Conservation (phyloP, 2,888 invertebrate genomes). For the Candidula unifasciata region DNA sequence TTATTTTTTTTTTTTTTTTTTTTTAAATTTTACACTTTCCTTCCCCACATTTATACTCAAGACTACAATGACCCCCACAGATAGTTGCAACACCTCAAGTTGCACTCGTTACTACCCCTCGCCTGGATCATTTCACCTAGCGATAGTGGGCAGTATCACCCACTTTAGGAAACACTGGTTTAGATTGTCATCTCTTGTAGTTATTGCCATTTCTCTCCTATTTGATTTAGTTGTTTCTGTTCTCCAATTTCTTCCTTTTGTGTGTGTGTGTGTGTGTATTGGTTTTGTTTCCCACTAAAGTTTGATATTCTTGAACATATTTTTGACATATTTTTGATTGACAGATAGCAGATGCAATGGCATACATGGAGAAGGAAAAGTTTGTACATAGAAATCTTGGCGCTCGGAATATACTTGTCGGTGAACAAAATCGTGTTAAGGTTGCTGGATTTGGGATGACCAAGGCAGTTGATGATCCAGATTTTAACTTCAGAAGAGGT, state of each 20-base stretch:
- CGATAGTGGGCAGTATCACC: no score
- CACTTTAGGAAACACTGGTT: no score
- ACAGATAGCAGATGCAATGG: constrained; percentile 77
- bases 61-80: no score
- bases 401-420: constrained; percentile 76
- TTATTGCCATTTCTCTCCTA: not conserved
- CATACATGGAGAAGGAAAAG: constrained; percentile 77
- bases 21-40: no score
- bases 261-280: not conserved
- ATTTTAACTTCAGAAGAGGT: constrained; percentile 73
- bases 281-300: not conserved
- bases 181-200: no score
- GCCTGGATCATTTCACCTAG: no score
- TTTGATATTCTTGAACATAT: not conserved
- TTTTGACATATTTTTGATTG: not conserved
- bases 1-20: no score
- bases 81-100: no score
- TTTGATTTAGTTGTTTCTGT: not conserved
- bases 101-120: no score
- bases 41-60: no score
- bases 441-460: constrained; percentile 78
- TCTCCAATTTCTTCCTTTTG: not conserved
- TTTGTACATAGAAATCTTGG: constrained; percentile 77
- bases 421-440: constrained; percentile 75
- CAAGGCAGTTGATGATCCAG: constrained; percentile 71